These are phyloP conservation scores for Crypturellus undulatus DNA, from an alignment of 2,113 vertebrate genomes.

Conservation along the genomic window DNA sequence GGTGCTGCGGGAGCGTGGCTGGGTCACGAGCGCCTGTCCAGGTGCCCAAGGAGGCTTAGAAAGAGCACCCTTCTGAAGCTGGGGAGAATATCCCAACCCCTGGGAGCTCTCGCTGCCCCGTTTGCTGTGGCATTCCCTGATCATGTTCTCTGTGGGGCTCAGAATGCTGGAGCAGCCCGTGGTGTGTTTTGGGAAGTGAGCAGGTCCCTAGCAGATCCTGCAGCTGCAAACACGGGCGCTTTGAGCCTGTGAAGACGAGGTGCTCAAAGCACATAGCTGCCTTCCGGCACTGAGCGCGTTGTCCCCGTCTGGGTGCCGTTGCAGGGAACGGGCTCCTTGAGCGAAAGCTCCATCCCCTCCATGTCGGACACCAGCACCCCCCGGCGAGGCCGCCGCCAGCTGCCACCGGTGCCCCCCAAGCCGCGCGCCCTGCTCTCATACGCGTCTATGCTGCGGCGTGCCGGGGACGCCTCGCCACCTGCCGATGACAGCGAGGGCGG, in stretches of 20 bases:
- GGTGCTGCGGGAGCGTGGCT: neutral
- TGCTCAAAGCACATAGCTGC: neutral
- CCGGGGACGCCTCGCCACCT: constrained; percentile 76
- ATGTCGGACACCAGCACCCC: constrained; percentile 89
- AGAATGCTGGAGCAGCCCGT: neutral
- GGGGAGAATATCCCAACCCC: accelerated
- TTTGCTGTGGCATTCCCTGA: neutral
- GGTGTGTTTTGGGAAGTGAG: neutral
- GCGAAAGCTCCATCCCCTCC: constrained; percentile 87
- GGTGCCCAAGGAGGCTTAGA: accelerated
- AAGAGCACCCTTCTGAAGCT: neutral
- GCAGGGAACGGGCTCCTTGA: constrained; percentile 85
- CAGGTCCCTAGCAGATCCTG: neutral
- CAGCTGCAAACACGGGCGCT: neutral
- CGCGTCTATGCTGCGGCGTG: constrained; percentile 86
- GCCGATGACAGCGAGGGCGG: constrained; percentile 73
- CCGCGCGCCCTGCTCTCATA: constrained; percentile 95
- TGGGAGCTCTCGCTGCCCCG: accelerated
- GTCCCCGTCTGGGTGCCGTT: neutral
- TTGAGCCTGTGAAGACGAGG: neutral
- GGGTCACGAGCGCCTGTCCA: neutral
- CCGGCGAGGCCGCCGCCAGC: constrained; percentile 89
- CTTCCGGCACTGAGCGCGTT: accelerated
- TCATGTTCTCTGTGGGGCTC: accelerated
- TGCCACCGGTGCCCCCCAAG: constrained; percentile 92